These are phyloP conservation scores for Euborellia annulipes DNA, from an alignment of 1,140 invertebrate genomes.

Conservation along the genomic window DNA sequence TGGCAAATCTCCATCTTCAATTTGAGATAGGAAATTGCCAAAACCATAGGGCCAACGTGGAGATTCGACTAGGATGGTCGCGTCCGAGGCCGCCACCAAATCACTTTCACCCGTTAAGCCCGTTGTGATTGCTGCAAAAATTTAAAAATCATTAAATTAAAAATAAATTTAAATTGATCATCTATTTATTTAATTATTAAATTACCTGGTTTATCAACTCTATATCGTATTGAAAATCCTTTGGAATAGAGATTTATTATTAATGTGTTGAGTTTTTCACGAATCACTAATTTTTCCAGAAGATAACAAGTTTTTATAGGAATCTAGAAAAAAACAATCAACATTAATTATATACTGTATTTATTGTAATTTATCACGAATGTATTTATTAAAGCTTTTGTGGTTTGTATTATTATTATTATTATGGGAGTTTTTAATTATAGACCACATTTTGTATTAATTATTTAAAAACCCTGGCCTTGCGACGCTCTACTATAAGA, in stretches of 20 bases:
- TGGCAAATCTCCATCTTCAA: constrained; percentile 75
- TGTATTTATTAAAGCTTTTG: too few relatives aligned
- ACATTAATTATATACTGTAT: too few relatives aligned
- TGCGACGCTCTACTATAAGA: too few relatives aligned
- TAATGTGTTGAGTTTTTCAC: constrained; percentile 72
- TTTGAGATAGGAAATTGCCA: constrained; percentile 44
- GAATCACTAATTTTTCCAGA: constrained; percentile 65
- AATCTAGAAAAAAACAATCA: constrained; percentile 7
- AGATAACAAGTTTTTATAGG: constrained; percentile 50
- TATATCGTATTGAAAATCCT: constrained; percentile 34
- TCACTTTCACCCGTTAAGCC: constrained; percentile 15
- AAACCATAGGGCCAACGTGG: constrained; percentile 32
- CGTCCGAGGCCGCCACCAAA: constrained; percentile 17
- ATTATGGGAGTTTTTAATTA: too few relatives aligned
- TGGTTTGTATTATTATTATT: too few relatives aligned
- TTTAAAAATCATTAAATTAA: constrained; percentile 2
- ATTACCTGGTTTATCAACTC: too few relatives aligned
- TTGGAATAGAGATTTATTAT: constrained; percentile 77
- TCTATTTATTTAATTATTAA: too few relatives aligned
- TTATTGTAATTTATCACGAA: too few relatives aligned
- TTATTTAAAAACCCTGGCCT: too few relatives aligned
- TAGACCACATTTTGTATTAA: too few relatives aligned
- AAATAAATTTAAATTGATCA: too few relatives aligned
- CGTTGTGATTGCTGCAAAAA: background rate
- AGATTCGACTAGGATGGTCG: constrained; percentile 22